Conservation (phyloP, 2,797 vertebrate genomes). For the Uromys caudimaculatus region DNA sequence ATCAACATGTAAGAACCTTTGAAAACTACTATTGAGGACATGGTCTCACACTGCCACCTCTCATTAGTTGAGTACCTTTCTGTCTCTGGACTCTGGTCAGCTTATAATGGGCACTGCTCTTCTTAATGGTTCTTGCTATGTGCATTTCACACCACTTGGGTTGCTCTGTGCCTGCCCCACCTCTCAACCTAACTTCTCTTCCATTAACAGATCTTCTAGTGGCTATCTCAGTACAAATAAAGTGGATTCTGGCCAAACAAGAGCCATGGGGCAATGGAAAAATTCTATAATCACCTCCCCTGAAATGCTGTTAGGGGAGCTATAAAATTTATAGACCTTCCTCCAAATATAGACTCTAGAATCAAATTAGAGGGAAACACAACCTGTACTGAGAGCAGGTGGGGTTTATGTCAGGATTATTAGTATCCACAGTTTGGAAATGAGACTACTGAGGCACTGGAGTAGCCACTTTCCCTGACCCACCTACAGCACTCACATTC, state of each 20-base stretch:
- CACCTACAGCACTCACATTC: neutral
- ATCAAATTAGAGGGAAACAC: neutral
- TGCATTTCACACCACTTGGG: neutral
- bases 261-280: neutral
- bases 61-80: too few relatives aligned
- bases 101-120: neutral
- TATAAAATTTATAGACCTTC: neutral
- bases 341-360: neutral
- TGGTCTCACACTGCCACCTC: neutral
- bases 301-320: neutral
- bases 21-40: neutral
- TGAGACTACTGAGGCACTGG: neutral
- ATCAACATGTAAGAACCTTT: neutral
- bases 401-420: neutral
- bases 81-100: neutral
- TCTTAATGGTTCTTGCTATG: neutral
- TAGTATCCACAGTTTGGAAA: slow-evolving; percentile 27
- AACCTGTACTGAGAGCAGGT: neutral
- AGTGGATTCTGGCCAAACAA: neutral
- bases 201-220: neutral
- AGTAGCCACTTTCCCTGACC: slow-evolving; percentile 16
- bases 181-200: neutral
- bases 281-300: neutral
- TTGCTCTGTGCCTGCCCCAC: neutral
- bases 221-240: neutral